A percentile compares a stretch with the other conserved stretches of the same genome.
Conservation (phyloP, 1,140 invertebrate genomes). For the Hypothenemus hampei region DNA sequence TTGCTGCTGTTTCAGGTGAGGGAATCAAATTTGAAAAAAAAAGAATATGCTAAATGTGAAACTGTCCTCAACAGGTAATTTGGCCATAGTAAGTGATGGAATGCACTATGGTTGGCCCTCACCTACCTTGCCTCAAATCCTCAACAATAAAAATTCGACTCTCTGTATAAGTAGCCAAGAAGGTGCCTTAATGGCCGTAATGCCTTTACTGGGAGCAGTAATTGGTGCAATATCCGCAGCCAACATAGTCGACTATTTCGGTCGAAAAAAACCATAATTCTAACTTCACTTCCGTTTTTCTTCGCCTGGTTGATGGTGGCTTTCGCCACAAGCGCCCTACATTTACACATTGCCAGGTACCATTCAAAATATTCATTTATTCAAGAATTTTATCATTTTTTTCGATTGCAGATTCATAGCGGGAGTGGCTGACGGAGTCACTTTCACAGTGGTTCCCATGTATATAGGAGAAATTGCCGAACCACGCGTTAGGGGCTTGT, state of each 20-base stretch:
- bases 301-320: conserved; percentile 59
- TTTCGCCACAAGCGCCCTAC: conserved; percentile 43
- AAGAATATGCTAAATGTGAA: too few relatives aligned
- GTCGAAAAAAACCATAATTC: conserved; percentile 57
- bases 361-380: background rate
- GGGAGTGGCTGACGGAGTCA: conserved; percentile 63
- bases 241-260: conserved; percentile 56
- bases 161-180: conserved; percentile 34
- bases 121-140: conserved; percentile 44
- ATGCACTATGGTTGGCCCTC: conserved; percentile 38
- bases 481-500: conserved; percentile 58
- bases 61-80: conserved; percentile 26
- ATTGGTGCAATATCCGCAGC: conserved; percentile 56
- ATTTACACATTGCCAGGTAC: conserved; percentile 51
- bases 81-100: conserved; percentile 33
- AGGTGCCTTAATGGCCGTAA: conserved; percentile 57
- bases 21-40: too few relatives aligned
- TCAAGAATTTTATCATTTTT: background rate
- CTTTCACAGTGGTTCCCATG: conserved; percentile 60
- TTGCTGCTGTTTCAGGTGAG: conserved; percentile 29
- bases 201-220: conserved; percentile 57
- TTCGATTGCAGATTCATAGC: conserved; percentile 45
- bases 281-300: conserved; percentile 54
- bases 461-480: conserved; percentile 64
- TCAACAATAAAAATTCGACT: conserved; percentile 40